These are phyloP conservation scores for Scelioninae gen. 2 DNA, from an alignment of 2,888 invertebrate genomes.

Conservation along the genomic window DNA sequence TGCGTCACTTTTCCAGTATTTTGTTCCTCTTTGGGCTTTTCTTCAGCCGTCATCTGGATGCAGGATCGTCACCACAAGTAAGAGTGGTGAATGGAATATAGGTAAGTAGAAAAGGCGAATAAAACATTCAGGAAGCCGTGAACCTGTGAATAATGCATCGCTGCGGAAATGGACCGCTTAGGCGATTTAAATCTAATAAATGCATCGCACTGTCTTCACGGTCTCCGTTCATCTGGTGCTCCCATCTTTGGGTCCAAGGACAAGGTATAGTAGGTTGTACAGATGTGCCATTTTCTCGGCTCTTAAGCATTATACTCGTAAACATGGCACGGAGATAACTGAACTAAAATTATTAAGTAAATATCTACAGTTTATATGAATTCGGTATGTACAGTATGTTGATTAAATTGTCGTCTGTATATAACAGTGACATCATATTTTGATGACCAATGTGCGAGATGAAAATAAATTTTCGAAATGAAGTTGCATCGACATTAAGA, in stretches of 20 bases:
- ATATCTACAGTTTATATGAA: neutral
- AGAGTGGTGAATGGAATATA: slow-evolving; percentile 48
- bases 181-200: slow-evolving; percentile 75
- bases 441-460: no score
- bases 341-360: no score
- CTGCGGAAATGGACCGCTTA: slow-evolving; percentile 73
- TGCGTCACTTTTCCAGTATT: slow-evolving; percentile 33
- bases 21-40: slow-evolving; percentile 39
- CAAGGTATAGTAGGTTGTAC: slow-evolving; percentile 12
- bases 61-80: slow-evolving; percentile 44
- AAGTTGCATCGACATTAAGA: no score
- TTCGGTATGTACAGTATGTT: neutral
- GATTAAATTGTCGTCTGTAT: no score
- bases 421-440: no score
- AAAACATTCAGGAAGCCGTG: slow-evolving; percentile 71
- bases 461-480: no score
- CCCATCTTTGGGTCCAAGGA: slow-evolving; percentile 5
- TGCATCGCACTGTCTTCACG: slow-evolving; percentile 64
- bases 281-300: slow-evolving; percentile 39
- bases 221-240: slow-evolving; percentile 5
- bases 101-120: slow-evolving; percentile 57
- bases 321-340: slow-evolving; percentile 11
- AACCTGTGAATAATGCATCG: slow-evolving; percentile 73
- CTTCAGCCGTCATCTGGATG: slow-evolving; percentile 50
- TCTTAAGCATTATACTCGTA: slow-evolving; percentile 25